Evolutionary conservation across 2,888 invertebrate species (phyloP).

Genomic region (Netelia melanura): DNA sequence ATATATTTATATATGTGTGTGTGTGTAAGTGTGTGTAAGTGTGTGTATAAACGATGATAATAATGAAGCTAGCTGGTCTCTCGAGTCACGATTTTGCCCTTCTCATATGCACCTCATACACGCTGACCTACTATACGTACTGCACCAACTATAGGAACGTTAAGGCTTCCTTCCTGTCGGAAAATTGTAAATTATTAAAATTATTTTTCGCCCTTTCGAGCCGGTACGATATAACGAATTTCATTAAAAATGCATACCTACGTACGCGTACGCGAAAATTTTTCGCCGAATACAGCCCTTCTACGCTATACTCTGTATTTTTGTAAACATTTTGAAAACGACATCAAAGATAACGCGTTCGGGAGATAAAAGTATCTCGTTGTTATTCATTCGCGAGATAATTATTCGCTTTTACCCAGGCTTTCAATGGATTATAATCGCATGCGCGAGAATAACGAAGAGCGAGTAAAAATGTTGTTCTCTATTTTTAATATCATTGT

Average conservation of each 20-base stretch:
- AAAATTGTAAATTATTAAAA: neutral
- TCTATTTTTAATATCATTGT: neutral
- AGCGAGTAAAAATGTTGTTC: too few species aligned
- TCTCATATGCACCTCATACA: neutral
- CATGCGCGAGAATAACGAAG: too few species aligned
- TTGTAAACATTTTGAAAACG: neutral
- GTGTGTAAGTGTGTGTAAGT: neutral
- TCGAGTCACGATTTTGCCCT: conserved; percentile 28
- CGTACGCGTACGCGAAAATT: neutral
- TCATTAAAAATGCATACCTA: neutral
- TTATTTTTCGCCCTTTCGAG: neutral
- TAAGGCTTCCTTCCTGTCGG: too few species aligned
- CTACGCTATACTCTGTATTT: neutral
- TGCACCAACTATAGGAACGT: neutral
- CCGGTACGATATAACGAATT: neutral
- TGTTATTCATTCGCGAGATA: too few species aligned
- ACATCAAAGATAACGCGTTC: too few species aligned
- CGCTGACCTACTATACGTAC: neutral
- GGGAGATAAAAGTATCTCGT: too few species aligned
- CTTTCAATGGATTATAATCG: too few species aligned
- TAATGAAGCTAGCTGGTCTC: conserved; percentile 58
- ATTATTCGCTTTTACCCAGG: too few species aligned
- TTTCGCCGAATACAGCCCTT: neutral
- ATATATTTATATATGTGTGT: neutral
- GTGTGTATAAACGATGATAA: conserved; percentile 50